Evolutionary conservation across 2,888 invertebrate genomes (phyloP).

Genomic region (Plemyria rubiginata): DNA sequence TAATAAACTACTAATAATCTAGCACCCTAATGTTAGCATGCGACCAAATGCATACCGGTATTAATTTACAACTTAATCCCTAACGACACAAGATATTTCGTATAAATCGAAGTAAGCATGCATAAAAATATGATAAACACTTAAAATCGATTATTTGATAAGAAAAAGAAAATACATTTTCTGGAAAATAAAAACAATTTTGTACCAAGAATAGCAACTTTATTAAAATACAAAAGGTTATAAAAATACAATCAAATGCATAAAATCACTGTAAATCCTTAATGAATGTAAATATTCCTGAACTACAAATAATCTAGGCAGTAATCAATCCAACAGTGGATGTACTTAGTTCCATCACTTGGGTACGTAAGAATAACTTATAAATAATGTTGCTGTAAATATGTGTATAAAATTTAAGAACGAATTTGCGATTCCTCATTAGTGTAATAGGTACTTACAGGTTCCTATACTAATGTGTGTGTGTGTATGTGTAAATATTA

Average conservation of each 20-base stretch:
- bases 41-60: constrained; percentile 56
- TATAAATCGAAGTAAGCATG: constrained; percentile 42
- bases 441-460: not conserved
- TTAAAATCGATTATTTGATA: constrained; percentile 13
- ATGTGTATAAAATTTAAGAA: not conserved
- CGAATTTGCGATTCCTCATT: not conserved
- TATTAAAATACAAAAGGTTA: constrained; percentile 84
- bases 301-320: constrained; percentile 68
- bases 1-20: constrained; percentile 57
- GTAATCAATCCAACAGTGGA: constrained; percentile 60
- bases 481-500: not conserved
- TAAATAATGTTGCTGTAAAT: not conserved
- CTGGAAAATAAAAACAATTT: constrained; percentile 62
- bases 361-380: constrained; percentile 17
- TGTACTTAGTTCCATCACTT: constrained; percentile 51
- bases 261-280: constrained; percentile 79
- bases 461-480: too few relatives aligned
- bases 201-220: constrained; percentile 82
- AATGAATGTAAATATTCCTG: constrained; percentile 55
- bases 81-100: constrained; percentile 14
- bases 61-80: constrained; percentile 45
- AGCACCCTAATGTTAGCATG: constrained; percentile 59
- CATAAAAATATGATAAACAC: constrained; percentile 30
- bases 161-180: constrained; percentile 10
- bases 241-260: constrained; percentile 85